Evolutionary conservation across 2,888 invertebrate genomes (phyloP), one percentile per base, ranked within the genome.

Genomic region (Hirtodrosophila cameraria): DNA sequence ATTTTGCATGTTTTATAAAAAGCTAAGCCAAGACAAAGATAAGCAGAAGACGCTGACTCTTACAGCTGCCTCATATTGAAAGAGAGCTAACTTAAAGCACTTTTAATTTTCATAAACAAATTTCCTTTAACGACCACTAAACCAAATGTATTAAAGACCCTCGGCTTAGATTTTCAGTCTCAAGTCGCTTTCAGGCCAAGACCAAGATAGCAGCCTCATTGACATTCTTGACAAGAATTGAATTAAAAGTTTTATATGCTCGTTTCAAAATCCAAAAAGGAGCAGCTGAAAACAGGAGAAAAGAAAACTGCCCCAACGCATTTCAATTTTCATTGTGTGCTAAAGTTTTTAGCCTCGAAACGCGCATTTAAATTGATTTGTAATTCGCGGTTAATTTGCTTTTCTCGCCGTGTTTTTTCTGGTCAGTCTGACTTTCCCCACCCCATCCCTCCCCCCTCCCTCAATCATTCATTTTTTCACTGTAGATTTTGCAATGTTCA

Each of bases 211-310:
- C 50, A 25, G 38, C 33, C 71, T 68, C 77, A 84, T 84, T 84
- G 82, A 79, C 82, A 84, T 75, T 74, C 77, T 69, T 64, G 82
- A 79, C 82, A 73, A 66, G 77, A 79, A 83, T 83, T 83, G 82
- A 84, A 83, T 84, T 83, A 83, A 83, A 83, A 83, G 71, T 83
- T 82, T 79, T 79, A 20, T 31, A 25, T 58, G 11, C 25, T 15
- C 27, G 30, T n/a, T 58, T 43, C n/a, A n/a, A 38, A 53, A 39
- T 39, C 49, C 13, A 28, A n/a, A n/a, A n/a, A 57, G 62, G 20
- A 35, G 39, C 61, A 66, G 67, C 48, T 57, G 43, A 31, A 15
- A 57, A 50, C n/a, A n/a, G n/a, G 43, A 31, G 12, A 57, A 59
- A 50, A 46, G 49, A 60, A 67, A 78, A 74, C 25, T 45, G 28